phyloP scores from a whole-genome alignment of 2,888 invertebrate species.

The Agrilus cyanescens region DNA sequence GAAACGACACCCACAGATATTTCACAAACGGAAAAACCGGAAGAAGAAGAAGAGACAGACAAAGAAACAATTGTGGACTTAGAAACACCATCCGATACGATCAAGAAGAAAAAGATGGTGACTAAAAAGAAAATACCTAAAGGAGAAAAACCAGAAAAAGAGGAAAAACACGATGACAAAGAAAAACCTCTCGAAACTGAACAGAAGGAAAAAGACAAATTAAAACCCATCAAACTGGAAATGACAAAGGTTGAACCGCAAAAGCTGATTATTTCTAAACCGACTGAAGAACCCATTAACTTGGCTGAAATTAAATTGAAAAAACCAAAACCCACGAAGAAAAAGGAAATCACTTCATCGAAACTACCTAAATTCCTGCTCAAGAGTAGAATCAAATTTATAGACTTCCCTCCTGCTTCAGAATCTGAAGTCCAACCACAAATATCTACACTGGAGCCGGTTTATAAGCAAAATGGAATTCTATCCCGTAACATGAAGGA shows the following conservation, averaged over 20 bases:
- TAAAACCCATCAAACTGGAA: constrained; percentile 42
- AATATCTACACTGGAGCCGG: constrained; percentile 31
- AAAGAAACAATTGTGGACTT: no score
- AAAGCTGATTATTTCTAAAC: constrained; percentile 46
- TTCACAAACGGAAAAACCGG: no score
- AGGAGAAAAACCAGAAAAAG: no score
- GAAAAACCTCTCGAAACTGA: constrained; percentile 1
- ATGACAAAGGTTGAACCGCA: constrained; percentile 44
- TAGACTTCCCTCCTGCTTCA: constrained; percentile 36
- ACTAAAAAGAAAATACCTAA: no score
- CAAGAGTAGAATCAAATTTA: constrained; percentile 35
- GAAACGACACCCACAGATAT: no score
- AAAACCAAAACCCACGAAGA: constrained; percentile 30
- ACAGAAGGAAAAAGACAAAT: constrained; percentile 6
- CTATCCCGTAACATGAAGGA: constrained; percentile 40
- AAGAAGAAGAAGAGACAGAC: no score
- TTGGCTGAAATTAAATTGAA: constrained; percentile 46
- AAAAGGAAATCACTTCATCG: constrained; percentile 27
- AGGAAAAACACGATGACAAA: no score
- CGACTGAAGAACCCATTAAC: constrained; percentile 40
- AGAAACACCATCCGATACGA: no score
- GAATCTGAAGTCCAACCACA: constrained; percentile 28
- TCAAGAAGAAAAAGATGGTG: no score
- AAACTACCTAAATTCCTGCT: constrained; percentile 36
- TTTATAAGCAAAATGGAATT: constrained; percentile 35